Evolutionary conservation across 2,888 invertebrate species (phyloP).

Genomic region (Drosophila tanythrix): DNA sequence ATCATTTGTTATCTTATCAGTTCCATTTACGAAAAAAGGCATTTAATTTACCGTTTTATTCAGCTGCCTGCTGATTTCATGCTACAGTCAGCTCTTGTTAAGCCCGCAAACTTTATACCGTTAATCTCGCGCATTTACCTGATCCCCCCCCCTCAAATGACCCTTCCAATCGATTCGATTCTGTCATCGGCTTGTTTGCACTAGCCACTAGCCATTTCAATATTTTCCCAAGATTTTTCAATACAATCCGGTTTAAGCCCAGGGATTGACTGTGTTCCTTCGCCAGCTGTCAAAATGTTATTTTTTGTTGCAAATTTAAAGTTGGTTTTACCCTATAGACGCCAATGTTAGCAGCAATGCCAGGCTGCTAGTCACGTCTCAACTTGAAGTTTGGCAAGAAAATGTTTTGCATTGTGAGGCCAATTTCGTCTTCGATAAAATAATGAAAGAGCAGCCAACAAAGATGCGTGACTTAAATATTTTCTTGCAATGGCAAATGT

Average conservation of each 20-base stretch:
- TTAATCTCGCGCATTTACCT: slow-evolving; percentile 61
- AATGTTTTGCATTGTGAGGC: slow-evolving; percentile 28
- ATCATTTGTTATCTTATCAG: slow-evolving; percentile 60
- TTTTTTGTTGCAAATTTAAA: slow-evolving; percentile 34
- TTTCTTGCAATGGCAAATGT: background rate
- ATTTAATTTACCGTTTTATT: slow-evolving; percentile 70
- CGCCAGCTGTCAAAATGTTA: slow-evolving; percentile 47
- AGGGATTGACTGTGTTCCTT: slow-evolving; percentile 8
- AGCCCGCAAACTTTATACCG: slow-evolving; percentile 31
- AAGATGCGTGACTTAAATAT: background rate
- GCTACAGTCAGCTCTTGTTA: slow-evolving; percentile 7
- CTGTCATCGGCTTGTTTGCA: background rate
- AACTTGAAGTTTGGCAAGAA: slow-evolving; percentile 44
- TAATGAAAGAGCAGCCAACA: background rate
- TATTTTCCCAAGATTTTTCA: slow-evolving; percentile 24
- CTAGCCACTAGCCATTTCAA: slow-evolving; percentile 5
- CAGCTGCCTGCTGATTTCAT: slow-evolving; percentile 51
- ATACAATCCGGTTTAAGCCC: slow-evolving; percentile 34
- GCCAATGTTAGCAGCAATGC: background rate
- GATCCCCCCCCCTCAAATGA: background rate
- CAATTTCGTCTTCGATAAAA: slow-evolving; percentile 8
- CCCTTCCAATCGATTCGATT: background rate
- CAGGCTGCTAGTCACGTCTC: slow-evolving; percentile 55
- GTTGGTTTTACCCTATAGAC: slow-evolving; percentile 29
- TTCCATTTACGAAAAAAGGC: slow-evolving; percentile 32